Evolutionary conservation across 1,140 invertebrate species (phyloP).

Genomic region (Pseudomyrmex flavicornis): DNA sequence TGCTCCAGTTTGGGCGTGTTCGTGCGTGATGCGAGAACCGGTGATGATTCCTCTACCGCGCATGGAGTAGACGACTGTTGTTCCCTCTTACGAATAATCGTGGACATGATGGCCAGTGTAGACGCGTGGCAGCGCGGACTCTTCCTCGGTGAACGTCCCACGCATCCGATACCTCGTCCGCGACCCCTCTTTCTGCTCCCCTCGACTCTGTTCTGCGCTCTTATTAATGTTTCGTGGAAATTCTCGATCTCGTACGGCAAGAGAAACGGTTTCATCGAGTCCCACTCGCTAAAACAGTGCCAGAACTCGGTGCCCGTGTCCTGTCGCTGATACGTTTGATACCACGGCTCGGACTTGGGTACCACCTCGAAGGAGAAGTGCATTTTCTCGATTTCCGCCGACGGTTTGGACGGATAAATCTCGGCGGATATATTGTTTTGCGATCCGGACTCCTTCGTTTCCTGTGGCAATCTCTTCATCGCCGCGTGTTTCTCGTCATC

Average conservation of each 20-base stretch:
- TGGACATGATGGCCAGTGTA: constrained; percentile 91
- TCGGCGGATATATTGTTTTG: constrained; percentile 69
- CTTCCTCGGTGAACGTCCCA: constrained; percentile 90
- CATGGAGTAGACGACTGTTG: constrained; percentile 70
- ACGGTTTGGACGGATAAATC: constrained; percentile 84
- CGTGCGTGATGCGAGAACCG: constrained; percentile 38
- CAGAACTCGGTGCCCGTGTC: constrained; percentile 88
- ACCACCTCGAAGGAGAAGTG: constrained; percentile 91
- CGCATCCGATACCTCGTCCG: constrained; percentile 71
- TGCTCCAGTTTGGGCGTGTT: constrained; percentile 47
- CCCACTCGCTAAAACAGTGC: constrained; percentile 84
- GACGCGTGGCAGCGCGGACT: constrained; percentile 94
- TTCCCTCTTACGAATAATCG: constrained; percentile 81
- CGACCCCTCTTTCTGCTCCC: constrained; percentile 76
- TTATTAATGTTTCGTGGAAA: constrained; percentile 78
- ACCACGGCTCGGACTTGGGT: constrained; percentile 91
- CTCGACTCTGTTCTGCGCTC: constrained; percentile 70
- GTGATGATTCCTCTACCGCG: constrained; percentile 73
- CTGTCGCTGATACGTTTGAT: constrained; percentile 90
- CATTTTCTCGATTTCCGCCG: constrained; percentile 87
- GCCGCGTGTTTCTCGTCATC: constrained; percentile 43
- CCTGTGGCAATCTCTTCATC: constrained; percentile 65
- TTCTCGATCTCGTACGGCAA: constrained; percentile 91
- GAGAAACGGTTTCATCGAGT: constrained; percentile 87
- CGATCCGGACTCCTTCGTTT: constrained; percentile 53